phyloP scores from a whole-genome alignment of 1,140 invertebrate species.

The Odontomachus brunneus region DNA sequence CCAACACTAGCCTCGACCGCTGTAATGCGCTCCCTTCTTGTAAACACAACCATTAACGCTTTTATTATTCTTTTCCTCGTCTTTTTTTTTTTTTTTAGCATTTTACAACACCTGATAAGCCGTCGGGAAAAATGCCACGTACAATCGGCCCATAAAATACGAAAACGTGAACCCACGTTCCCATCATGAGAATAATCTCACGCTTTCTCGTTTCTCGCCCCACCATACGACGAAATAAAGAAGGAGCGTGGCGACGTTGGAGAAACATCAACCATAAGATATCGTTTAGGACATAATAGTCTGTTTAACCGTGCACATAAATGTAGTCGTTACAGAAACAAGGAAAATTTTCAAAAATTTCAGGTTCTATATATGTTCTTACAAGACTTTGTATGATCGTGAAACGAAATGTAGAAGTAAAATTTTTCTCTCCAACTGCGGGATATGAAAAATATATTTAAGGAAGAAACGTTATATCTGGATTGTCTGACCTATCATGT shows the following conservation, averaged over 20 bases:
- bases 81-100: conserved; percentile 35
- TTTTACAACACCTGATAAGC: conserved; percentile 46
- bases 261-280: conserved; percentile 13
- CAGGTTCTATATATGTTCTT: neutral
- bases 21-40: neutral
- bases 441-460: neutral
- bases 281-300: conserved; percentile 9
- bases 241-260: neutral
- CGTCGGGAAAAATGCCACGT: conserved; percentile 34
- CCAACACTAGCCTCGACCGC: neutral
- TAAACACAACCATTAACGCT: conserved; percentile 30
- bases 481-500: neutral
- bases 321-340: neutral
- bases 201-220: neutral
- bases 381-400: neutral
- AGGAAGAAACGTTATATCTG: neutral
- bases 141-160: conserved; percentile 46
- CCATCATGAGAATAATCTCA: conserved; percentile 54
- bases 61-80: neutral
- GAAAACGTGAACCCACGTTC: conserved; percentile 37
- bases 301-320: neutral
- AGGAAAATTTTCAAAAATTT: neutral
- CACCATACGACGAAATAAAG: conserved; percentile 50
- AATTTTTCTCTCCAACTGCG: neutral
- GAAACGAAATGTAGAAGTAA: conserved; percentile 1